A percentile compares a stretch with the other conserved stretches of the same genome.
Conservation (phyloP, 2,888 invertebrate genomes). For the Drosophila trichaetosa region DNA sequence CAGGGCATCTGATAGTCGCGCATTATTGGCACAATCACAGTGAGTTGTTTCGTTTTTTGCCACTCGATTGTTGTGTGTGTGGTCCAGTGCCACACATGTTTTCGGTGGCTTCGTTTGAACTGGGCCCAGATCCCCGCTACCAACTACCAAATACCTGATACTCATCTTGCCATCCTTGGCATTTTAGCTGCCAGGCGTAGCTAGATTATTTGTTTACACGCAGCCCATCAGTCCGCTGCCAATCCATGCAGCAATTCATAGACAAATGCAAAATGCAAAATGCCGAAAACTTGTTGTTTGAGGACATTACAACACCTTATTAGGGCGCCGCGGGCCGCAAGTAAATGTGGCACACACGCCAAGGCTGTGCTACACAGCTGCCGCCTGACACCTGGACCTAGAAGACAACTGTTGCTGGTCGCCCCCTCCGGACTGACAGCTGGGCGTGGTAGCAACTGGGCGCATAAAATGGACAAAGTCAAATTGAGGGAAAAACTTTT, state of each 20-base stretch:
- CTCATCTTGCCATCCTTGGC: background rate
- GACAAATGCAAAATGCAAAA: constrained; percentile 6
- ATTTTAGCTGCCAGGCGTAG: constrained; percentile 27
- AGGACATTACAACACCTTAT: constrained; percentile 73
- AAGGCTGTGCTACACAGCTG: constrained; percentile 35
- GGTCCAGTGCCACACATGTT: constrained; percentile 64
- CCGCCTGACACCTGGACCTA: constrained; percentile 54
- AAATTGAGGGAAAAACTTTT: constrained; percentile 48
- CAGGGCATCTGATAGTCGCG: constrained; percentile 14
- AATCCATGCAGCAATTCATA: constrained; percentile 41
- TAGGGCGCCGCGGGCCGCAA: constrained; percentile 53
- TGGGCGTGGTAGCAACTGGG: constrained; percentile 32
- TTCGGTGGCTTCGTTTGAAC: constrained; percentile 76
- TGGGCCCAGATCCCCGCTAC: constrained; percentile 37
- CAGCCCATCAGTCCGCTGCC: constrained; percentile 46
- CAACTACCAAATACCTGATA: constrained; percentile 2
- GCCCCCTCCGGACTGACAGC: constrained; percentile 49
- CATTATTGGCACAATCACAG: background rate
- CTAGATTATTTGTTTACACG: constrained; percentile 78
- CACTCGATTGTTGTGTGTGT: constrained; percentile 55
- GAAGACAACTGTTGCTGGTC: constrained; percentile 57
- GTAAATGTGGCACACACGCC: constrained; percentile 53
- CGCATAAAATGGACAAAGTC: constrained; percentile 32
- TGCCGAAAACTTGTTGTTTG: constrained; percentile 29
- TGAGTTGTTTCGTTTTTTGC: constrained; percentile 25